Evolutionary conservation across 2,888 invertebrate species (phyloP).

Genomic region (Dioctria linearis): DNA sequence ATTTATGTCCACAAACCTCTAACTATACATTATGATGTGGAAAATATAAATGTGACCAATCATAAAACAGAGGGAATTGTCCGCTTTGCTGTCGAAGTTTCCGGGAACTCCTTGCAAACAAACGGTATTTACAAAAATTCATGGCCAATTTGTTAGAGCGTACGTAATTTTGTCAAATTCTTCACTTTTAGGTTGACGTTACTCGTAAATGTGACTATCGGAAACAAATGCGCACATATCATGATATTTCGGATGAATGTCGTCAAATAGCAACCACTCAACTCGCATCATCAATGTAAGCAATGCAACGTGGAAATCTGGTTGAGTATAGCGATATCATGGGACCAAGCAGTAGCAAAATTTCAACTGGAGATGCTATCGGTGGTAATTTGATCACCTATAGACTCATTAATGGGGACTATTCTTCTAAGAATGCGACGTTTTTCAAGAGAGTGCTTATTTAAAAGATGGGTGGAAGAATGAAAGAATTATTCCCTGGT

Average conservation of each 20-base stretch:
- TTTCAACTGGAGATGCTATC: no score
- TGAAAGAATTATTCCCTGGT: no score
- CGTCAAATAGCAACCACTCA: constrained; percentile 83
- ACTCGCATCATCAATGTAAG: constrained; percentile 85
- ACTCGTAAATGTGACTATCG: constrained; percentile 88
- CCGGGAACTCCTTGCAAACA: constrained; percentile 81
- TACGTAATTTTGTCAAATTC: constrained; percentile 28
- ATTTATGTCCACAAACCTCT: constrained; percentile 88
- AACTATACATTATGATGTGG: constrained; percentile 89
- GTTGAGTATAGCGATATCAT: constrained; percentile 86
- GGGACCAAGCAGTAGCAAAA: constrained; percentile 65
- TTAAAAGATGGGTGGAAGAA: no score
- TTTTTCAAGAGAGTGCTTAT: no score
- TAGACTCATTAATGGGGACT: no score
- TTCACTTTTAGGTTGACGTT: constrained; percentile 75
- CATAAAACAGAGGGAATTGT: constrained; percentile 91
- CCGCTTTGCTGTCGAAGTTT: constrained; percentile 81
- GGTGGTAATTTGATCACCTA: no score
- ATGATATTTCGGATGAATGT: constrained; percentile 81
- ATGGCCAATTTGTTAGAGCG: no score
- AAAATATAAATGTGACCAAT: constrained; percentile 88
- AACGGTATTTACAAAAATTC: constrained; percentile 66
- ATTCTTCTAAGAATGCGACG: no score
- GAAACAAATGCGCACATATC: constrained; percentile 79
- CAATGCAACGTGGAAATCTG: constrained; percentile 80